Evolutionary conservation across 2,113 vertebrate genomes (phyloP), one percentile per base, ranked within the genome.

Genomic region (Smithornis capensis): DNA sequence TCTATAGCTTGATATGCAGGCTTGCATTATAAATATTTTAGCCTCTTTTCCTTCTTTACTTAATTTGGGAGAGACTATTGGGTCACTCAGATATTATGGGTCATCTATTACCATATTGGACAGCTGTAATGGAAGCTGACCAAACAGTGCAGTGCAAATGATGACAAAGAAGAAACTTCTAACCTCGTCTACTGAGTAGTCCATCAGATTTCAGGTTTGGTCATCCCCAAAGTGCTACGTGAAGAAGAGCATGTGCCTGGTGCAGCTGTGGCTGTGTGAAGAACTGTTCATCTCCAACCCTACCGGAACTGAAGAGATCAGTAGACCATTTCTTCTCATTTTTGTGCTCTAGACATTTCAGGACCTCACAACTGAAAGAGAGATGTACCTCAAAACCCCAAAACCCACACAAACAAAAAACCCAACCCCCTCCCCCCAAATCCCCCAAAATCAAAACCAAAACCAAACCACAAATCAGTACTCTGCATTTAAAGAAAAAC

Each of bases 21-120:
- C 14, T 90, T 91, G 50, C 25, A 28, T 80, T 77, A 77, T 52
- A 88, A 92, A 89, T 89, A 88, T 64, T 92, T 93, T 75, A 81
- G 50, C 25, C 5, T 68, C 25, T 92, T 93, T 92, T 80, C n/a
- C 19, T 89, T 23, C 29, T 86, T 86, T 49, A 77, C 50, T 68
- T 93, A 64, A 68, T 95, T 95, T 94, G 52, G 12, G 33, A 86
- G 81, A 52, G 42, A 68, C 40, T 70, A 49, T 35, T 83, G 47
- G 28, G 49, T 67, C 9, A 88, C 60, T 86, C 63, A 85, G 63
- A 78, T 5, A 12, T 69, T 67, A 55, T n/a, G 23, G 27, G 9
- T 10, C 68, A 70, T 83, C 63, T 52, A 24, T 65, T 70, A 79
- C 77, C 59, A 22, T 25, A 81, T 56, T 33, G 78, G 75, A 47